These are phyloP conservation scores for Pocillopora verrucosa DNA, from an alignment of 64 coral and sea anemone genomes.

Conservation along the genomic window DNA sequence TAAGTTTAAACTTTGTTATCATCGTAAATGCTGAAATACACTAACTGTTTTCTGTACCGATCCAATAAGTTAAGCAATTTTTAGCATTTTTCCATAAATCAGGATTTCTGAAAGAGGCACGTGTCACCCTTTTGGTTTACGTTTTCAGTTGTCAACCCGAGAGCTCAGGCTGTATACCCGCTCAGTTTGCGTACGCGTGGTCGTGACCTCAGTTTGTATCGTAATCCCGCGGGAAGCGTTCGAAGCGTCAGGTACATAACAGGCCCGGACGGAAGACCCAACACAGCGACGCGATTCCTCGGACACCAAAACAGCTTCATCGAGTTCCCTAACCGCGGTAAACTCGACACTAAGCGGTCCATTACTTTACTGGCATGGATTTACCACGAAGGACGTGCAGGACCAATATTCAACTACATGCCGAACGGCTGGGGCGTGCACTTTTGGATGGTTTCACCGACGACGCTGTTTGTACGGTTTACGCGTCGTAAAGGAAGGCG, in stretches of 20 bases:
- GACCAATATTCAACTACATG: conserved; percentile 74
- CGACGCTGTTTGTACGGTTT: conserved; percentile 65
- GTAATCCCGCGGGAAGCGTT: conserved; percentile 47
- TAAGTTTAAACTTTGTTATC: no score
- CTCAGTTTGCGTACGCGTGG: conserved; percentile 41
- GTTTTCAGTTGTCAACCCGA: conserved; percentile 7
- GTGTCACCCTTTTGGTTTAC: not conserved
- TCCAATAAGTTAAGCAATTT: no score
- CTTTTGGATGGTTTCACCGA: conserved; percentile 45
- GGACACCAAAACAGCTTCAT: conserved; percentile 30
- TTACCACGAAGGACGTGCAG: conserved; percentile 21
- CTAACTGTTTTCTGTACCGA: no score
- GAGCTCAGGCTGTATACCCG: conserved; percentile 61
- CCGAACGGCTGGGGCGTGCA: conserved; percentile 73
- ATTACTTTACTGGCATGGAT: conserved; percentile 26
- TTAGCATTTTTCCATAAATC: no score
- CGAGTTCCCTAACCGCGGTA: conserved; percentile 24
- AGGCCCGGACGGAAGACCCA: conserved; percentile 31
- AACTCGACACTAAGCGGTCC: conserved; percentile 24
- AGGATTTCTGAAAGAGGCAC: no score
- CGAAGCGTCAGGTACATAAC: conserved; percentile 39
- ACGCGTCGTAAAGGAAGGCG: conserved; percentile 37
- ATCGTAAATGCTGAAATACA: no score
- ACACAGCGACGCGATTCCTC: conserved; percentile 46
- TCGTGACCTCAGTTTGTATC: conserved; percentile 58